Percentiles rank a stretch among this genome's conserved stretches.
Conservation (phyloP, 2,797 vertebrate genomes). For the Catostomus latipinnis region DNA sequence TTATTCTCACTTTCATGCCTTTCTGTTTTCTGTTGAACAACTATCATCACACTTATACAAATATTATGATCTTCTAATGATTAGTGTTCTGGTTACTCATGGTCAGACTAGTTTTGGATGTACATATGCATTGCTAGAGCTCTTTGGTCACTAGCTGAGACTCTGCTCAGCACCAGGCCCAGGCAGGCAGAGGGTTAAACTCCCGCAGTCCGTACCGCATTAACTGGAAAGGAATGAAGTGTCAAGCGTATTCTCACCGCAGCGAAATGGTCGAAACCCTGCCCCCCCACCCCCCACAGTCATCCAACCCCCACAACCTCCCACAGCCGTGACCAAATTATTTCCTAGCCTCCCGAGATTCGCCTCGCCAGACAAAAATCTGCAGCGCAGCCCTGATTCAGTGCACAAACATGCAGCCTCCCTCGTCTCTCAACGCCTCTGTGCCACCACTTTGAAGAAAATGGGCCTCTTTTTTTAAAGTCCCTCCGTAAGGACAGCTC, state of each 20-base stretch:
- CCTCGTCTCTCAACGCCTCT: slow-evolving; percentile 78
- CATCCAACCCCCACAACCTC: slow-evolving; percentile 80
- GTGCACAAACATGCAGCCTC: slow-evolving; percentile 89
- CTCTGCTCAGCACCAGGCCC: slow-evolving; percentile 10
- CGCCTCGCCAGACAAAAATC: slow-evolving; percentile 95
- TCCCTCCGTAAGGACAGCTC: slow-evolving; percentile 69
- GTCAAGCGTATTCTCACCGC: slow-evolving; percentile 98
- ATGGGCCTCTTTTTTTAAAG: slow-evolving; percentile 64
- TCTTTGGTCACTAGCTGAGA: slow-evolving; percentile 37
- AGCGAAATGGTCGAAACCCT: slow-evolving; percentile 91
- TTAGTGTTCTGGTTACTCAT: neutral
- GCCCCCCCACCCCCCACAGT: slow-evolving; percentile 68
- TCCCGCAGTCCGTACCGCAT: slow-evolving; percentile 89
- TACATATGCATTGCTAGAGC: slow-evolving; percentile 15
- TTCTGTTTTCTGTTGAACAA: neutral
- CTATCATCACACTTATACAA: neutral
- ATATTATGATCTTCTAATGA: slow-evolving; percentile 11
- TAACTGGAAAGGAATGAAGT: slow-evolving; percentile 99
- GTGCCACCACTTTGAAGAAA: slow-evolving; percentile 70
- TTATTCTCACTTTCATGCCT: neutral
- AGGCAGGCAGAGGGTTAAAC: slow-evolving; percentile 84
- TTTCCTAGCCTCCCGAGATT: slow-evolving; percentile 97
- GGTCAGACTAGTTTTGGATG: neutral
- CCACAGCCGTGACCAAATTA: slow-evolving; percentile 99
- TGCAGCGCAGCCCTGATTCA: slow-evolving; percentile 92